These are phyloP conservation scores for Achlya flavicornis DNA, from an alignment of 2,888 invertebrate genomes.

Conservation along the genomic window DNA sequence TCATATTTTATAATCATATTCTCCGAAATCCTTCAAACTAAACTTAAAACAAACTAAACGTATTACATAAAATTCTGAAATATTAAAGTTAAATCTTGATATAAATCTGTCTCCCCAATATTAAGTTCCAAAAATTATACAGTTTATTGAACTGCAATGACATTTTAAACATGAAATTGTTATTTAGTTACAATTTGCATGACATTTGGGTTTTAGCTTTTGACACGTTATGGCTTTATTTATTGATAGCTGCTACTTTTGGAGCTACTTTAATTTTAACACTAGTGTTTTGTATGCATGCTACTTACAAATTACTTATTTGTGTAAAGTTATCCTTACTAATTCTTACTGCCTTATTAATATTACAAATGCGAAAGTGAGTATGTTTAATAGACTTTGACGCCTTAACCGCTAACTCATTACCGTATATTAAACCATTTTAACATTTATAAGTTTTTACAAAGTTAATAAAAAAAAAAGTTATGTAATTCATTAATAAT, in stretches of 20 bases:
- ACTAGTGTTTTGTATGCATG: neutral
- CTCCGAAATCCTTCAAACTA: too few species aligned
- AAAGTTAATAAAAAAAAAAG: too few species aligned
- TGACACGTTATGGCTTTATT: neutral
- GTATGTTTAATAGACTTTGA: too few species aligned
- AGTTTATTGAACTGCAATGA: slow-evolving; percentile 6
- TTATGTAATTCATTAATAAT: too few species aligned
- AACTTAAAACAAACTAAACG: neutral
- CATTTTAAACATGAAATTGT: neutral
- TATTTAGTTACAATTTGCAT: neutral
- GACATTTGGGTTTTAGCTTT: neutral
- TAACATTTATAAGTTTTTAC: too few species aligned
- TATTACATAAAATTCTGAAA: neutral
- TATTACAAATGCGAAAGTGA: too few species aligned
- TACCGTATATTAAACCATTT: too few species aligned
- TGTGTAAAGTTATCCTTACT: neutral
- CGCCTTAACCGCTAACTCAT: too few species aligned
- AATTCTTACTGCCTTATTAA: neutral
- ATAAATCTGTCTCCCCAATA: neutral
- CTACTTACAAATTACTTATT: neutral
- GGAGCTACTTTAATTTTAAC: neutral
- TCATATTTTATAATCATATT: too few species aligned
- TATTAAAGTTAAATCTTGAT: neutral
- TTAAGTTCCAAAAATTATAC: neutral
- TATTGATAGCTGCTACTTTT: neutral